Conservation (phyloP, 2,888 invertebrate genomes). For the Crioceris asparagi region DNA sequence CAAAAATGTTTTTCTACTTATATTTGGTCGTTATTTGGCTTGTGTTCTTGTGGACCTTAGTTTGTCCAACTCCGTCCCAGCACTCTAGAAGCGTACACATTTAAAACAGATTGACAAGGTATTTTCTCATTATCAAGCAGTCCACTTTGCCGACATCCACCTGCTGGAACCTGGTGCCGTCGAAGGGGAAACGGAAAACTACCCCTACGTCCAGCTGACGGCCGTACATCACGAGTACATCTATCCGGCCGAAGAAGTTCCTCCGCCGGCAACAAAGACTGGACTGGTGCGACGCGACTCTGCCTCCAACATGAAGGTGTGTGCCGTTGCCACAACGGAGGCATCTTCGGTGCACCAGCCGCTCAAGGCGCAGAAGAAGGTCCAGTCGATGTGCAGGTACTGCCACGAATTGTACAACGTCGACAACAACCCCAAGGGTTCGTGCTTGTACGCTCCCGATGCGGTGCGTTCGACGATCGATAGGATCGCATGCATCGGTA, state of each 20-base stretch:
- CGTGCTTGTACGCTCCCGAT: conserved; percentile 82
- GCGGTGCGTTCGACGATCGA: conserved; percentile 70
- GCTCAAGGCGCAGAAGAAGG: conserved; percentile 26
- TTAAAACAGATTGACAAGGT: too few species aligned
- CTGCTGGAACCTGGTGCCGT: too few species aligned
- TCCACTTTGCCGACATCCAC: too few species aligned
- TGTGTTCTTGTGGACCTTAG: too few species aligned
- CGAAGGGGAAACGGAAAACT: conserved; percentile 55
- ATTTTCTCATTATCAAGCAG: too few species aligned
- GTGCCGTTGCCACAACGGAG: conserved; percentile 36
- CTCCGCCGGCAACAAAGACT: too few species aligned
- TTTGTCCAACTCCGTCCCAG: too few species aligned
- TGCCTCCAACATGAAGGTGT: conserved; percentile 56
- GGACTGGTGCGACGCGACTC: conserved; percentile 39
- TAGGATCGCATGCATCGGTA: conserved; percentile 62
- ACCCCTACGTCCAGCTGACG: conserved; percentile 76
- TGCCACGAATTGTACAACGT: conserved; percentile 74
- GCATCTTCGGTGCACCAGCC: conserved; percentile 36
- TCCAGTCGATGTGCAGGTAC: conserved; percentile 44
- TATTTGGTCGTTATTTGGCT: too few species aligned
- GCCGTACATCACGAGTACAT: conserved; percentile 77
- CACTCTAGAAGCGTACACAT: too few species aligned
- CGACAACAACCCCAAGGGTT: conserved; percentile 76
- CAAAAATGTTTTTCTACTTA: too few species aligned
- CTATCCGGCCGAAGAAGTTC: conserved; percentile 58